These are phyloP conservation scores for Apeira syringaria DNA, from an alignment of 2,888 invertebrate genomes.

Conservation along the genomic window DNA sequence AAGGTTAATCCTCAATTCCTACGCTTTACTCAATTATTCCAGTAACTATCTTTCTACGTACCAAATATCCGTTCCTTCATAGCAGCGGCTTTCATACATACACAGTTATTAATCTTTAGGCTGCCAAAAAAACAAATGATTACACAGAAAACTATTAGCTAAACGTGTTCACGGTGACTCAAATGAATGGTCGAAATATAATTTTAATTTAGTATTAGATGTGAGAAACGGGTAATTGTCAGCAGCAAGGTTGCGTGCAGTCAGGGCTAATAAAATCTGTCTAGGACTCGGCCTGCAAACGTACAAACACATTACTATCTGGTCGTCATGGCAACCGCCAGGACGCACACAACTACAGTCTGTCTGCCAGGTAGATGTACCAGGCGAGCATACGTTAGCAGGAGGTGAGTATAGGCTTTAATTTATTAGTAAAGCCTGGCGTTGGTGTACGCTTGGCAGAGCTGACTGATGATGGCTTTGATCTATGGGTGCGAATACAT, in stretches of 20 bases:
- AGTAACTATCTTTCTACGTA: too few species aligned
- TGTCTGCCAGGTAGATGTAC: constrained; percentile 28
- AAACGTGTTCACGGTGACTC: too few species aligned
- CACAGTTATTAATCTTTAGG: too few species aligned
- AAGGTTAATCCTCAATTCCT: too few species aligned
- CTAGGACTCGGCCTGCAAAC: constrained; percentile 22
- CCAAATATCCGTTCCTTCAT: too few species aligned
- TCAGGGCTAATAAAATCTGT: constrained; percentile 22
- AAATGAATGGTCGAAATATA: too few species aligned
- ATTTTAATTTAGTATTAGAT: too few species aligned
- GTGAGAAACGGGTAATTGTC: too few species aligned
- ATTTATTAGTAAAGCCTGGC: constrained; percentile 24
- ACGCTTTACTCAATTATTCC: too few species aligned
- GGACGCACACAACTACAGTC: constrained; percentile 31
- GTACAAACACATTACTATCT: constrained; percentile 27
- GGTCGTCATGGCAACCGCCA: constrained; percentile 46
- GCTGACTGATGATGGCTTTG: constrained; percentile 12
- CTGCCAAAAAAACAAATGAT: too few species aligned
- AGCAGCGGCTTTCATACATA: too few species aligned
- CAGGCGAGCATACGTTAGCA: constrained; percentile 35
- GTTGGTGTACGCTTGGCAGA: neutral
- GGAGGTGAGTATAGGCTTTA: constrained; percentile 28
- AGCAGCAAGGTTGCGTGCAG: constrained; percentile 14
- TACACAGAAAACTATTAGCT: too few species aligned
- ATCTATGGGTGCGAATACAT: constrained; percentile 3